Evolutionary conservation across 2,113 vertebrate genomes (phyloP).

Genomic region (Chaetura pelagica): DNA sequence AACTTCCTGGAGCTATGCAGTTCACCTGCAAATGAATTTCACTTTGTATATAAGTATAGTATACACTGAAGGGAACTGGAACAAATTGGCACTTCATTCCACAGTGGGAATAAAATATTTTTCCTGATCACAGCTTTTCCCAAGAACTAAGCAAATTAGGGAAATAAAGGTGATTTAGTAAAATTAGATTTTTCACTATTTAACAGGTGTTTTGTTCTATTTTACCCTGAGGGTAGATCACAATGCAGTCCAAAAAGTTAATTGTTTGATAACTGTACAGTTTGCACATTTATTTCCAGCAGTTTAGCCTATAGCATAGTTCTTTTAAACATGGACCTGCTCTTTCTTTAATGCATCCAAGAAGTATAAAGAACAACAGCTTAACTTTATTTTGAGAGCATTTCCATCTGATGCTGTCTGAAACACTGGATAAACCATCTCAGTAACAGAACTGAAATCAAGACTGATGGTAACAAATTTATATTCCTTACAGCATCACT

Average conservation of each 20-base stretch:
- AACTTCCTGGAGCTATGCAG: background rate
- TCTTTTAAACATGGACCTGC: constrained; percentile 12
- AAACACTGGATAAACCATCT: background rate
- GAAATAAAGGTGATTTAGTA: constrained; percentile 39
- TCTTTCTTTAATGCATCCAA: background rate
- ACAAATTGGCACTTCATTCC: constrained; percentile 55
- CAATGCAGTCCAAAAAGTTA: constrained; percentile 59
- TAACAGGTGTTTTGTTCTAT: constrained; percentile 70
- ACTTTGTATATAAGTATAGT: background rate
- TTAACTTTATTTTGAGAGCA: background rate
- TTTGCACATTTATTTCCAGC: constrained; percentile 48
- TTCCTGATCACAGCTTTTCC: constrained; percentile 22
- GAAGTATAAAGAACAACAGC: background rate
- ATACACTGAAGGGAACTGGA: constrained; percentile 9
- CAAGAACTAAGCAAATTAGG: constrained; percentile 50
- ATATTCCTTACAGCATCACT: background rate
- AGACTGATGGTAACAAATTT: background rate
- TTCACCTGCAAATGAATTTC: constrained; percentile 28
- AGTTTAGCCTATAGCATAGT: constrained; percentile 4
- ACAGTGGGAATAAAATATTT: constrained; percentile 53
- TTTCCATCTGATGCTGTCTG: background rate
- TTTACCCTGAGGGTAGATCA: constrained; percentile 46
- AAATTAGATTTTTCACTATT: constrained; percentile 66
- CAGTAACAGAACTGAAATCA: background rate
- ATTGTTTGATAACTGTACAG: constrained; percentile 49